Conservation (phyloP, 2,888 invertebrate species). For the Leptopilina syphax region DNA sequence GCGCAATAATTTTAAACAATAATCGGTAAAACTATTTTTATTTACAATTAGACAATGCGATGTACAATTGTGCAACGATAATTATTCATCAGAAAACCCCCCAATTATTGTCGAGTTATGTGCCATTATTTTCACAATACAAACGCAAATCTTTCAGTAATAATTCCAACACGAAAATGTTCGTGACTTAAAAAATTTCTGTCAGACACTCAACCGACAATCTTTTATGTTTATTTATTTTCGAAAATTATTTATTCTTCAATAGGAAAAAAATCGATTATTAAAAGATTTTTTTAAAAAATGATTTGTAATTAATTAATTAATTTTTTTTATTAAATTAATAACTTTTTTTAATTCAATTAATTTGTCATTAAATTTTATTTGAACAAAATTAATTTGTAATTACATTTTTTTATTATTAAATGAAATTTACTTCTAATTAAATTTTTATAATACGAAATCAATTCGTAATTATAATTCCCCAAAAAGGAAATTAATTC, state of each 20-base stretch:
- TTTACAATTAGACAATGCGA: slow-evolving; percentile 61
- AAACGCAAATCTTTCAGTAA: slow-evolving; percentile 48
- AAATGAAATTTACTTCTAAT: too few relatives aligned
- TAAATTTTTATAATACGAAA: too few relatives aligned
- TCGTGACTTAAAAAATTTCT: slow-evolving; percentile 49
- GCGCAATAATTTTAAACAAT: slow-evolving; percentile 3
- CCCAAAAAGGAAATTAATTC: too few relatives aligned
- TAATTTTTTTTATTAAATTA: too few relatives aligned
- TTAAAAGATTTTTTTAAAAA: not conserved
- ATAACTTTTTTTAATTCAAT: too few relatives aligned
- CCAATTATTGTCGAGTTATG: slow-evolving; percentile 59
- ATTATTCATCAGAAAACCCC: slow-evolving; percentile 66
- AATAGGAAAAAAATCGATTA: not conserved
- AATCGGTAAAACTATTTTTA: slow-evolving; percentile 56
- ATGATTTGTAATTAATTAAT: too few relatives aligned
- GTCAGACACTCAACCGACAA: too few relatives aligned
- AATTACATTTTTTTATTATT: too few relatives aligned
- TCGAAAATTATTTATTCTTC: not conserved
- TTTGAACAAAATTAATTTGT: too few relatives aligned
- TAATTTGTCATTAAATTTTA: too few relatives aligned
- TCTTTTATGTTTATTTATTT: too few relatives aligned
- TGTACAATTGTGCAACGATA: slow-evolving; percentile 65
- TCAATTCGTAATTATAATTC: too few relatives aligned
- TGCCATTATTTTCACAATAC: slow-evolving; percentile 63
- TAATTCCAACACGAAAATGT: slow-evolving; percentile 48